These are phyloP conservation scores for Brachypteracias leptosomus DNA, from an alignment of 2,113 vertebrate genomes.

Conservation along the genomic window DNA sequence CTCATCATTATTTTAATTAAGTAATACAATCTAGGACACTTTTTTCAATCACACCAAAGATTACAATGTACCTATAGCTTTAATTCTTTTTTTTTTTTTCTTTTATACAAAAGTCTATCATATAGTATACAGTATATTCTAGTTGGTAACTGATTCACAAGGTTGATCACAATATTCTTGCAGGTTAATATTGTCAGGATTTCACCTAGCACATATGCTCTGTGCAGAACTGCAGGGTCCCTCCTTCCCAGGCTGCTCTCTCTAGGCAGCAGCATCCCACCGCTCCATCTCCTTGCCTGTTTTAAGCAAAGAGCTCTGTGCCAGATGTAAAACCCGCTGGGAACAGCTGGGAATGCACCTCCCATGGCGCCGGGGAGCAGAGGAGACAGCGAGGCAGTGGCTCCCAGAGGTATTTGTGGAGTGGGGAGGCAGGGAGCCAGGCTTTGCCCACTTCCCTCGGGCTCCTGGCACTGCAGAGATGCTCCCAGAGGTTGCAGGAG, in stretches of 20 bases:
- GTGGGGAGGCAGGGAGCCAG: not conserved
- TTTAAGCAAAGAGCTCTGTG: not conserved
- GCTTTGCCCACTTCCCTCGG: not conserved
- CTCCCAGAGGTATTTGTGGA: not conserved
- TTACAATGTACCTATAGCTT: conserved; percentile 65
- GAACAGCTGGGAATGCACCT: not conserved
- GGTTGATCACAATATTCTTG: conserved; percentile 55
- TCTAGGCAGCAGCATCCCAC: not conserved
- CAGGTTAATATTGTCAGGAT: conserved; percentile 33
- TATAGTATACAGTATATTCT: conserved; percentile 56
- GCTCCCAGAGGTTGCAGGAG: not conserved
- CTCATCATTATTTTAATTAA: conserved; percentile 67
- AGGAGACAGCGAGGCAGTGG: accelerated
- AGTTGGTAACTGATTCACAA: conserved; percentile 66
- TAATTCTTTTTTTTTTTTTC: conserved; percentile 6
- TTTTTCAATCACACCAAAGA: conserved; percentile 58
- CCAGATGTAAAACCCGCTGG: not conserved
- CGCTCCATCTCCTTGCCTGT: accelerated
- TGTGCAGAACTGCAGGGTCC: not conserved
- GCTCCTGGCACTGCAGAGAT: not conserved
- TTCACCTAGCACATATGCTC: not conserved
- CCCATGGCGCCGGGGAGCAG: not conserved
- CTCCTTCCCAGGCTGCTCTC: conserved; percentile 23
- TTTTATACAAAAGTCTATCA: conserved; percentile 66
- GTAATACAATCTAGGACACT: conserved; percentile 66